Evolutionary conservation across 2,113 vertebrate species (phyloP).

Genomic region (Catagonus wagneri): DNA sequence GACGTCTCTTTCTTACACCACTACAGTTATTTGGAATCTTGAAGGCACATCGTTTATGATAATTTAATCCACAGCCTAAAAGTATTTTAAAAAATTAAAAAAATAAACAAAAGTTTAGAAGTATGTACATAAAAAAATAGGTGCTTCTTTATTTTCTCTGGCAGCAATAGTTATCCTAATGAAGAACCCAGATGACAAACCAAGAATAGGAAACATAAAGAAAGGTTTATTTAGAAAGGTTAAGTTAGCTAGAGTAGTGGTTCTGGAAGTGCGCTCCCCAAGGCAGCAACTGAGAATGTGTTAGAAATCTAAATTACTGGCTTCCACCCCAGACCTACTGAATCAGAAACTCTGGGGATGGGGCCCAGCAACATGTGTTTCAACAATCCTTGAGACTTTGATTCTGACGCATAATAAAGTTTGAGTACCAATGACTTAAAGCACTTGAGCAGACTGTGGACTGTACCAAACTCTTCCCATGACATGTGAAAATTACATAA

Average conservation of each 20-base stretch:
- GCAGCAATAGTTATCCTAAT: not conserved
- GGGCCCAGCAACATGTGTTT: not conserved
- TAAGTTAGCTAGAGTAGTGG: not conserved
- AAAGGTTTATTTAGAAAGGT: conserved; percentile 28
- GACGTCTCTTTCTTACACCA: conserved; percentile 95
- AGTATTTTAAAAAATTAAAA: conserved; percentile 64
- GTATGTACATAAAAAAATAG: not conserved
- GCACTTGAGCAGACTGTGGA: conserved; percentile 15
- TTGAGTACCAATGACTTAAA: conserved; percentile 27
- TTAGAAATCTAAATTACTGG: not conserved
- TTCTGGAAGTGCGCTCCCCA: not conserved
- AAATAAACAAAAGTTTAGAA: conserved; percentile 17
- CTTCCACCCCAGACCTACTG: not conserved
- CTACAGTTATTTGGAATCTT: conserved; percentile 99
- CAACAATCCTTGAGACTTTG: not conserved
- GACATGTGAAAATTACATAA: conserved; percentile 29
- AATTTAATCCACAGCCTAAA: conserved; percentile 97
- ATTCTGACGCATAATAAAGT: not conserved
- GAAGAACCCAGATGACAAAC: conserved; percentile 33
- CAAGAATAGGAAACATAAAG: not conserved
- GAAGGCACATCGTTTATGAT: conserved; percentile 99
- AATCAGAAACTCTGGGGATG: not conserved
- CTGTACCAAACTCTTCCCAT: not conserved
- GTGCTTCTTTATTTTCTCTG: conserved; percentile 33
- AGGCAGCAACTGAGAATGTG: not conserved